Percentiles rank a stretch among this genome's conserved stretches.
phyloP scores from a whole-genome alignment of 2,888 invertebrate genomes.

The Steinernema carpocapsae region DNA sequence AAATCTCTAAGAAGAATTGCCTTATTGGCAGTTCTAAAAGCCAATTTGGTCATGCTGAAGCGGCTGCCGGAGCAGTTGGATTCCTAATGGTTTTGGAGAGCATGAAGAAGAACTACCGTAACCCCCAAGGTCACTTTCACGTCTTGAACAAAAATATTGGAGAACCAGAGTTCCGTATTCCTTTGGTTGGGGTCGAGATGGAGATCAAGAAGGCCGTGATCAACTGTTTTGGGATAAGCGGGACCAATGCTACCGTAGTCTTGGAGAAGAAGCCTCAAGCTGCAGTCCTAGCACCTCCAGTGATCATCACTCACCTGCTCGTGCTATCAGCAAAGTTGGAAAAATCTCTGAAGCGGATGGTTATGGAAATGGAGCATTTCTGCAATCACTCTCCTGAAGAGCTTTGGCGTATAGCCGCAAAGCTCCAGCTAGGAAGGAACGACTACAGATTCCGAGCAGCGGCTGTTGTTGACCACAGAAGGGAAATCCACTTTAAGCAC shows the following conservation, averaged over 20 bases:
- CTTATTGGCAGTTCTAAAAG: conserved; percentile 46
- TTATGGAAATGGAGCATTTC: conserved; percentile 35
- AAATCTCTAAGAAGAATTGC: conserved; percentile 41
- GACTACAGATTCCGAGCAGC: conserved; percentile 42
- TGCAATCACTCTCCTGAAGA: conserved; percentile 28
- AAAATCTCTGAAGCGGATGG: conserved; percentile 37
- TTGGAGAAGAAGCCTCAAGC: conserved; percentile 27
- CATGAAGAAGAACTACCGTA: conserved; percentile 37
- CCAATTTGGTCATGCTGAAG: conserved; percentile 61
- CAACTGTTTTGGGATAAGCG: conserved; percentile 66
- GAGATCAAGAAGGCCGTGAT: conserved; percentile 44
- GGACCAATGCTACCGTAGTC: conserved; percentile 52
- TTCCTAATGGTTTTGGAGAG: conserved; percentile 44
- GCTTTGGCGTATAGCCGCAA: conserved; percentile 31
- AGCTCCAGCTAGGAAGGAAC: conserved; percentile 37
- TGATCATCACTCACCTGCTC: conserved; percentile 44
- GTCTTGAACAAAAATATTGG: conserved; percentile 37
- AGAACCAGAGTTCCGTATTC: conserved; percentile 38
- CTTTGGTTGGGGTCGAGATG: conserved; percentile 50
- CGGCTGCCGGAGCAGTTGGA: conserved; percentile 54
- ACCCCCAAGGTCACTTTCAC: conserved; percentile 42
- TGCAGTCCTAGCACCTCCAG: not conserved
- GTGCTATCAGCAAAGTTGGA: conserved; percentile 48
- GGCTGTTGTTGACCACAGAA: conserved; percentile 43
- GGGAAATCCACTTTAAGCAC: conserved; percentile 25